Evolutionary conservation across 2,113 vertebrate species (phyloP).

Genomic region (Carassius auratus): DNA sequence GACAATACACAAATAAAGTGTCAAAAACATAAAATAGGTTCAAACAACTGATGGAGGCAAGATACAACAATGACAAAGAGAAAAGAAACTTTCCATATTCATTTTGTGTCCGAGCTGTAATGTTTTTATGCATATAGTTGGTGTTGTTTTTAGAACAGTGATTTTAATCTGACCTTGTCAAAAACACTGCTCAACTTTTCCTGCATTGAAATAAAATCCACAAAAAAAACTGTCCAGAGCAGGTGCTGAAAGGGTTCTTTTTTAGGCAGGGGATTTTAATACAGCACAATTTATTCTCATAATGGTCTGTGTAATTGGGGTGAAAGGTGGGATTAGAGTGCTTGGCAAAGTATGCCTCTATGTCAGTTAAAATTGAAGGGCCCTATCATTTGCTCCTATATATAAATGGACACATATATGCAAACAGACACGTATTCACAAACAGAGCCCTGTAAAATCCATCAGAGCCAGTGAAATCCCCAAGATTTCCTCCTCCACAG

Average conservation of each 20-base stretch:
- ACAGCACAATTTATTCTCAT: neutral
- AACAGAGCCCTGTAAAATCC: constrained; percentile 25
- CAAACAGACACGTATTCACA: neutral
- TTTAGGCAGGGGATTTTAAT: neutral
- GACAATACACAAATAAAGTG: no score
- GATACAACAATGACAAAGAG: no score
- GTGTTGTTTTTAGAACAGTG: neutral
- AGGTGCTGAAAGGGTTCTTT: neutral
- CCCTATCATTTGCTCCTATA: neutral
- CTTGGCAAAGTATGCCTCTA: constrained; percentile 15
- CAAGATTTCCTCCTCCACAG: constrained; percentile 7
- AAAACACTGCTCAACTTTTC: neutral
- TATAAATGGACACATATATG: constrained; percentile 3
- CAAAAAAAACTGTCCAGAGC: neutral
- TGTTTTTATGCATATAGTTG: no score
- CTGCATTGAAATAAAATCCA: neutral
- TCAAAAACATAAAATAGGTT: no score
- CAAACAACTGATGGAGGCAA: no score
- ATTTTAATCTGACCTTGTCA: neutral
- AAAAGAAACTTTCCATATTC: no score
- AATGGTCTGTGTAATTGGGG: neutral
- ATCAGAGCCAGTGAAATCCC: constrained; percentile 36
- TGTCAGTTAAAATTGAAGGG: constrained; percentile 18
- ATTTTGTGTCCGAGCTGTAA: no score
- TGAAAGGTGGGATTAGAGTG: neutral